Evolutionary conservation across 1,140 invertebrate species (phyloP).

Genomic region (Ruditapes philippinarum): DNA sequence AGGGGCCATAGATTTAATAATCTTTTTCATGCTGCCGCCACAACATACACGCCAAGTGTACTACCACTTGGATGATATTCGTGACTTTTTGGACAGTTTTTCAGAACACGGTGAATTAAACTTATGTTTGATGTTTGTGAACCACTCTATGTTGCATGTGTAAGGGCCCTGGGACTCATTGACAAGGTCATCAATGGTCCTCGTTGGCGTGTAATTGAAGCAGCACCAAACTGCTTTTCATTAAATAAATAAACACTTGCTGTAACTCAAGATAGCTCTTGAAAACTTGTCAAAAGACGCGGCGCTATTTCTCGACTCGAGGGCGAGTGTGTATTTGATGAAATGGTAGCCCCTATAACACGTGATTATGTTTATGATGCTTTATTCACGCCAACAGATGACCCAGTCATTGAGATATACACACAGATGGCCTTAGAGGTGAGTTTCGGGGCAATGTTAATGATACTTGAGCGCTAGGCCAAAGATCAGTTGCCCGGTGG

Average conservation of each 20-base stretch:
- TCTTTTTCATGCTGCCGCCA: slow-evolving; percentile 6
- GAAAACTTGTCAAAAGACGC: slow-evolving; percentile 5
- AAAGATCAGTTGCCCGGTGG: slow-evolving; percentile 21
- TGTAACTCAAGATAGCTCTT: neutral
- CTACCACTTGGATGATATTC: neutral
- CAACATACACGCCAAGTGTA: too few relatives aligned
- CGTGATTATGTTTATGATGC: slow-evolving; percentile 9
- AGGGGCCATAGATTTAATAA: slow-evolving; percentile 20
- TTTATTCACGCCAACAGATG: neutral
- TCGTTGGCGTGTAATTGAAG: slow-evolving; percentile 49
- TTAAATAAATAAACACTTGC: slow-evolving; percentile 25
- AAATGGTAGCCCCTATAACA: neutral
- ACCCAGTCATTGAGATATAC: neutral
- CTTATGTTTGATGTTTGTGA: slow-evolving; percentile 35
- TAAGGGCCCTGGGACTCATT: slow-evolving; percentile 59
- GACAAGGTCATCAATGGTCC: slow-evolving; percentile 67
- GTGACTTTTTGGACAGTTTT: neutral
- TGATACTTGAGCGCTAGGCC: neutral
- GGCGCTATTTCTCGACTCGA: neutral
- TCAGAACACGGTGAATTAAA: neutral
- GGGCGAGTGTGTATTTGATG: neutral
- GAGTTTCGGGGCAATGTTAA: neutral
- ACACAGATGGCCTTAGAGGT: slow-evolving; percentile 16
- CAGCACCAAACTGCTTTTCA: neutral
- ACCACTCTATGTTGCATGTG: slow-evolving; percentile 17